Evolutionary conservation across 2,113 vertebrate species (phyloP), one percentile per base, ranked within the genome.

Genomic region (Anhinga rufa): DNA sequence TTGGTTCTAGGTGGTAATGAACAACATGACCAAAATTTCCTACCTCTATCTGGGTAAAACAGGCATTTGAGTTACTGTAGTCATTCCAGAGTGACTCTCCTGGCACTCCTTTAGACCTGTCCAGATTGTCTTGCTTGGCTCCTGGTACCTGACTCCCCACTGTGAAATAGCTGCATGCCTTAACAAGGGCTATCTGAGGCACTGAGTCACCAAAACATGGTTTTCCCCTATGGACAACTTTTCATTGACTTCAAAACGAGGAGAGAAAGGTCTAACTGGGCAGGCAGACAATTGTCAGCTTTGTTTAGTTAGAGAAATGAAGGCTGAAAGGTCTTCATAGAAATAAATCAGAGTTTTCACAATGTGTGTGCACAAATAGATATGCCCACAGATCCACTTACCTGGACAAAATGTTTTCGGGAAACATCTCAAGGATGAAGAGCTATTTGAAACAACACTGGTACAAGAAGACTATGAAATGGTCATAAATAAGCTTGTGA

Each of bases 141-240:
- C 4, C 5, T 3, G 4, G 38, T 42, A 71, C 9, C 0, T 69
- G 42, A 72, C 49, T 90, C 29, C 32, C 25, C 2, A 1, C 28
- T 22, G 6, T 42, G 51, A 70, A 92, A 42, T 17, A 58, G 6
- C 32, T 62, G 12, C 5, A 0, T 62, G 38, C 48, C 42, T 79
- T 38, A 84, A 48, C 14, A 66, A 78, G 17, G 7, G 36, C 13
- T 64, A 4, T 38, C 55, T 22, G n/a, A 87, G 81, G 18, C 52
- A 89, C 40, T 24, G 34, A 68, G n/a, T 66, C 52, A 57, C 17
- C 32, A 89, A 86, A 85, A 76, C 1, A 9, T 14, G 8, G 4
- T 16, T 64, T 95, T 64, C 38, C 46, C 21, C 21, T 48, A 15
- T 4, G 7, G 36, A 34, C 12, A 42, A 40, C 17, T 44, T 82